Conservation (phyloP, 1,140 invertebrate genomes). For the Bombyx mandarina region DNA sequence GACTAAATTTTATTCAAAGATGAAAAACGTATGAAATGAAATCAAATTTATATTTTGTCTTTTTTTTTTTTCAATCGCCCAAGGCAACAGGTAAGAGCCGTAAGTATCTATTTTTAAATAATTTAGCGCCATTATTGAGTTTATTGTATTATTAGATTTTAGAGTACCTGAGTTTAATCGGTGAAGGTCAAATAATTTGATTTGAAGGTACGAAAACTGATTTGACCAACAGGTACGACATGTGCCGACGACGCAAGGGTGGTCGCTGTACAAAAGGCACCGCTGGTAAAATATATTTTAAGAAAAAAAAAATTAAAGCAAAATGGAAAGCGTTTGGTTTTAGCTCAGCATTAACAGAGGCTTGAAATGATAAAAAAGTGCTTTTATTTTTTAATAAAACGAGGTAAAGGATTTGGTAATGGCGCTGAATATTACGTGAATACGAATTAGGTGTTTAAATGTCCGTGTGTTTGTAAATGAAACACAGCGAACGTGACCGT, state of each 20-base stretch:
- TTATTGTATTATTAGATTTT: slow-evolving; percentile 11
- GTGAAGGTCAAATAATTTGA: slow-evolving; percentile 16
- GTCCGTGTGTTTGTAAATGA: slow-evolving; percentile 15
- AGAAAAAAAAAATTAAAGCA: slow-evolving; percentile 22
- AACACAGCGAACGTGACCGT: slow-evolving; percentile 5
- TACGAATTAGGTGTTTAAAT: slow-evolving; percentile 11
- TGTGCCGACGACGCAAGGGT: slow-evolving; percentile 94
- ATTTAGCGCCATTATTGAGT: slow-evolving; percentile 56
- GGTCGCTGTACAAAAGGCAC: slow-evolving; percentile 96
- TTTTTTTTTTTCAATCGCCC: slow-evolving; percentile 8
- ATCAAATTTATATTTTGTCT: not conserved
- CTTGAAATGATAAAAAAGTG: slow-evolving; percentile 21
- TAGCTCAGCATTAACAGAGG: slow-evolving; percentile 53
- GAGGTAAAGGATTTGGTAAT: slow-evolving; percentile 67
- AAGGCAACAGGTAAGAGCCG: slow-evolving; percentile 25
- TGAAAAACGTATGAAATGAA: not conserved
- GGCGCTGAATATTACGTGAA: slow-evolving; percentile 48
- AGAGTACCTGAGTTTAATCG: slow-evolving; percentile 8
- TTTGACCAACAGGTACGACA: slow-evolving; percentile 89
- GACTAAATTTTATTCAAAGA: too few species aligned
- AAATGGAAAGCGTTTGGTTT: slow-evolving; percentile 46
- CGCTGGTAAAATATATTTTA: slow-evolving; percentile 82
- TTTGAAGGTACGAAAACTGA: slow-evolving; percentile 46
- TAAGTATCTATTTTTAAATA: slow-evolving; percentile 17
- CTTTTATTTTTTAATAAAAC: slow-evolving; percentile 59